Base-by-base conservation (phyloP, 2,113 vertebrate genomes). In the Bufo gargarizans region DNA sequence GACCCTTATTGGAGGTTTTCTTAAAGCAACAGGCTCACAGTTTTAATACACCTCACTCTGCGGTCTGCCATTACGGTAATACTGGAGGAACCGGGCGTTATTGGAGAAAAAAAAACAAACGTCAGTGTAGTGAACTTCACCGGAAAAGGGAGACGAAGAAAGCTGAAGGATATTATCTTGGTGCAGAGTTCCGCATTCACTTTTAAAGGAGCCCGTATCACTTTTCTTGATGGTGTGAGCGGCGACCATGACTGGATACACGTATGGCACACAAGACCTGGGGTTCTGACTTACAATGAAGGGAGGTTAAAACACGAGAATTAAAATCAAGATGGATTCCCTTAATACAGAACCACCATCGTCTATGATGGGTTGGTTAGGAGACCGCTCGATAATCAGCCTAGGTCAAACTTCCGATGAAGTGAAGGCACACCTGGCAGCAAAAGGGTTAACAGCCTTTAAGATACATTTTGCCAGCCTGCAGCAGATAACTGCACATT, bases 391-490 rank as follows among this genome's bases (percentile, higher is more conserved):
- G 2, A 20, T 63, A 53, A 9, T 45, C 77, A 80, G 76, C 63
- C 77, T 80, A 19, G 6, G 76, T 79, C 76, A 50, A 80, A 80
- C 59, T 43, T 83, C 81, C 19, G 17, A 77, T 55, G 47, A 33
- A 88, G 56, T 55, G 81, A 77, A 89, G 82, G 87, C 87, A 69
- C 81, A 43, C 74, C 87, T 83, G 74, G 87, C 81, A 84, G 33
- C 82, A 22, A 82, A 87, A 50, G 81, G 59, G 72, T 89, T 78
- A 89, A 84, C 59, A 74, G 78, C 65, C 77, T 74, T 61, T 82
- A 82, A 77, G 83, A 84, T 12, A 53, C 72, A 8, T 49, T 82
- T 82, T 88, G 81, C 87, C 71, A 43, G 72, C 55, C 55, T 69
- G 55, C 77, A 87, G 86, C 65, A 50, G 58, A 55, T 22, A 63